Percentiles rank a stretch among this genome's conserved stretches.
These are phyloP conservation scores for Grammomys dolichurus DNA, from an alignment of 2,113 vertebrate species.

Conservation along the genomic window DNA sequence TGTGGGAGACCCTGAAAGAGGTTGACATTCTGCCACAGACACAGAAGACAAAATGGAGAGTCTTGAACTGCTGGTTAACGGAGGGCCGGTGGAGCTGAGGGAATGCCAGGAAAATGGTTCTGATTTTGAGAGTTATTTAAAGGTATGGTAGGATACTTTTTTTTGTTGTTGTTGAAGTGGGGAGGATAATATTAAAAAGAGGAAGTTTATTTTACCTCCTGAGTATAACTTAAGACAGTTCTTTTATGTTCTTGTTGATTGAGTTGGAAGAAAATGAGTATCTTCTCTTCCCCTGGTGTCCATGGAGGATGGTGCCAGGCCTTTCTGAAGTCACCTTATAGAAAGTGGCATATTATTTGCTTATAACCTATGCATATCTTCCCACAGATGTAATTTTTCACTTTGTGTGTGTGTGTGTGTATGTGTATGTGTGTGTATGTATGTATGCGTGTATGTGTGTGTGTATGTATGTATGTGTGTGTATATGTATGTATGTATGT, in stretches of 20 bases:
- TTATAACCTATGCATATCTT: background rate
- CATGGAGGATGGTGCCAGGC: background rate
- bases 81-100: background rate
- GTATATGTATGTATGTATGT: background rate
- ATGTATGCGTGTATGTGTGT: no score
- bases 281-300: background rate
- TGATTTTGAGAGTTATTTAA: conserved; percentile 22
- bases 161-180: background rate
- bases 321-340: background rate
- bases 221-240: background rate
- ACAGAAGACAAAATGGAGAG: background rate
- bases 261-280: background rate
- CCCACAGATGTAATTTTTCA: background rate
- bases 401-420: background rate
- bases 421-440: background rate
- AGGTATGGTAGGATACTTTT: background rate
- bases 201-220: background rate
- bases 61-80: background rate
- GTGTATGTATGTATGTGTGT: background rate
- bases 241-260: background rate
- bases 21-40: background rate
- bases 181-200: background rate
- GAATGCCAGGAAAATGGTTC: background rate
- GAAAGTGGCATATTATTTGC: background rate
- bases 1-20: background rate